phyloP scores from a whole-genome alignment of 1,140 invertebrate genomes.

The Choristoneura fumiferana region DNA sequence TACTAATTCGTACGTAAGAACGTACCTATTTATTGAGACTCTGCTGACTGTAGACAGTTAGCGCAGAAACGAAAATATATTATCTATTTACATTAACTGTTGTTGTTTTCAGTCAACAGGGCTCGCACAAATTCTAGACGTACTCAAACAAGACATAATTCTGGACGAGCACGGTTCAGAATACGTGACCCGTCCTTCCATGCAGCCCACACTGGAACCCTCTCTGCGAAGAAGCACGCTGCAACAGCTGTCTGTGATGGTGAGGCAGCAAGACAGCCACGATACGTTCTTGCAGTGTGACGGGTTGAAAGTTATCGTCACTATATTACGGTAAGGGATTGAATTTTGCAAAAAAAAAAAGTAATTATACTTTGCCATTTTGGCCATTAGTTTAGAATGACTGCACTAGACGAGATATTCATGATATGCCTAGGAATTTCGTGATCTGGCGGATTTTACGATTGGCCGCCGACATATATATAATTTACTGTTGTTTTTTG shows the following conservation, averaged over 20 bases:
- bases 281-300: slow-evolving; percentile 49
- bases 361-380: neutral
- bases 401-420: no score
- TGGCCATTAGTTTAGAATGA: no score
- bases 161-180: slow-evolving; percentile 55
- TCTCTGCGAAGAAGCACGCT: slow-evolving; percentile 56
- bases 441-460: no score
- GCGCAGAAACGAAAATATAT: slow-evolving; percentile 14
- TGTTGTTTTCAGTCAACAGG: slow-evolving; percentile 47
- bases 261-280: slow-evolving; percentile 52
- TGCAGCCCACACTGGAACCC: slow-evolving; percentile 44
- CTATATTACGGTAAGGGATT: slow-evolving; percentile 49
- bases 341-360: neutral
- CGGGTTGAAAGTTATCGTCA: slow-evolving; percentile 49
- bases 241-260: slow-evolving; percentile 60
- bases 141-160: slow-evolving; percentile 64
- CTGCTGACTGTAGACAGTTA: no score
- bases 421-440: no score
- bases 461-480: no score
- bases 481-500: no score
- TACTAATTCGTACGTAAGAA: no score
- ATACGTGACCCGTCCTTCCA: slow-evolving; percentile 31
- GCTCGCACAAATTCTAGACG: slow-evolving; percentile 58
- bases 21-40: slow-evolving; percentile 16
- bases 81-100: slow-evolving; percentile 18